phyloP scores from a whole-genome alignment of 1,140 invertebrate species.

The Tetragnatha versicolor region DNA sequence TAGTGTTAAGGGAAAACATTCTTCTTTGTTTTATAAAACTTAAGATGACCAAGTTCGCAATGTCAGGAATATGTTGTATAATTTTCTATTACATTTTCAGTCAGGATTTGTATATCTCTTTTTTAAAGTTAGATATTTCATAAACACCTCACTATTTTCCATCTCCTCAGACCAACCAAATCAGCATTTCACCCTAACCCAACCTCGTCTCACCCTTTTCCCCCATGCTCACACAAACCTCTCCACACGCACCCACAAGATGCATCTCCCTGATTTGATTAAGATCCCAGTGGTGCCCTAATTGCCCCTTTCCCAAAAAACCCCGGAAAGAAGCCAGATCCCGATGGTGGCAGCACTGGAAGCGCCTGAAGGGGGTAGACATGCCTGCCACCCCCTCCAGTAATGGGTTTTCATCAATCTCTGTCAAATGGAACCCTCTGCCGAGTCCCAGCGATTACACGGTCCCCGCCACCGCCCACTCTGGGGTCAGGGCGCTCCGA shows the following conservation, averaged over 20 bases:
- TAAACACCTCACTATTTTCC: no score
- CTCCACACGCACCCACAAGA: not conserved
- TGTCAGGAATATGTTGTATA: no score
- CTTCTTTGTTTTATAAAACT: no score
- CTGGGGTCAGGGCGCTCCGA: not conserved
- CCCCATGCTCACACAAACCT: no score
- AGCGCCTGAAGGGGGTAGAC: not conserved
- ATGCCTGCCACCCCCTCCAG: conserved; percentile 7
- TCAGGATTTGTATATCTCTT: no score
- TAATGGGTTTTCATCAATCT: conserved; percentile 56
- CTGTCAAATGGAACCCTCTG: conserved; percentile 44
- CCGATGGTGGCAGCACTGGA: not conserved
- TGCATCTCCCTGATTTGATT: conserved; percentile 49
- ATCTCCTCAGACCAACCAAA: no score
- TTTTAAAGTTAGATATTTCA: no score
- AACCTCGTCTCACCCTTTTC: no score
- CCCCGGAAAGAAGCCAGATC: conserved; percentile 39
- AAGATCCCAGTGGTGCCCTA: conserved; percentile 40
- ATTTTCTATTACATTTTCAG: no score
- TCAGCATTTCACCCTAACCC: no score
- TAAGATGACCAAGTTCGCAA: no score
- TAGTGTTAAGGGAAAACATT: no score
- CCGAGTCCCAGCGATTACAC: conserved; percentile 48
- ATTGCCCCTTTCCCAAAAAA: conserved; percentile 37
- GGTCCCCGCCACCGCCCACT: conserved; percentile 28